phyloP scores from a whole-genome alignment of 1,140 invertebrate species.

The Cyclargus thomasi region DNA sequence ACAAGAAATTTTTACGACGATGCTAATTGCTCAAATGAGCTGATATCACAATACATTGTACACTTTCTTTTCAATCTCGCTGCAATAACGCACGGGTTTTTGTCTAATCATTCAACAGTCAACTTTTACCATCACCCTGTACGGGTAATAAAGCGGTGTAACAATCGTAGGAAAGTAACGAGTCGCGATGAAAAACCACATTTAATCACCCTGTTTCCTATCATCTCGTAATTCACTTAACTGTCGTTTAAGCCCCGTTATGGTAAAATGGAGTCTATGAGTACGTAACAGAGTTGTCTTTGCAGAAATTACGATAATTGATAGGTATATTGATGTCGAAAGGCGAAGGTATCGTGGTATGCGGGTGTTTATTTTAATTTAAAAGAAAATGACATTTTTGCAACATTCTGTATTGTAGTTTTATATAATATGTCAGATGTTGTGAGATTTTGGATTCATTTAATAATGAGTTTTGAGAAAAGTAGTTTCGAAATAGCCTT shows the following conservation, averaged over 20 bases:
- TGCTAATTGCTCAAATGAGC: too few species aligned
- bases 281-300: not conserved
- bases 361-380: not conserved
- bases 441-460: not conserved
- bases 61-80: slow-evolving; percentile 1
- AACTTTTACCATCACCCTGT: slow-evolving; percentile 19
- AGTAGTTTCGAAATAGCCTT: too few species aligned
- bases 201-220: slow-evolving; percentile 21
- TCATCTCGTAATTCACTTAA: slow-evolving; percentile 17
- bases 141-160: slow-evolving; percentile 11
- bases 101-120: slow-evolving; percentile 14
- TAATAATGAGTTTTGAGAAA: too few species aligned
- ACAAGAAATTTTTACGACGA: too few species aligned
- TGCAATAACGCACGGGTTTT: not conserved
- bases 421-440: not conserved
- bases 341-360: not conserved
- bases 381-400: not conserved
- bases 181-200: slow-evolving; percentile 33
- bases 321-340: not conserved
- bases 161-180: slow-evolving; percentile 40
- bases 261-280: not conserved
- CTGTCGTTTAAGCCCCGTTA: not conserved
- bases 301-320: slow-evolving; percentile 25
- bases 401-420: not conserved
- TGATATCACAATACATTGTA: not conserved